Evolutionary conservation across 2,113 vertebrate genomes (phyloP).

Genomic region (Cyrtonyx montezumae): DNA sequence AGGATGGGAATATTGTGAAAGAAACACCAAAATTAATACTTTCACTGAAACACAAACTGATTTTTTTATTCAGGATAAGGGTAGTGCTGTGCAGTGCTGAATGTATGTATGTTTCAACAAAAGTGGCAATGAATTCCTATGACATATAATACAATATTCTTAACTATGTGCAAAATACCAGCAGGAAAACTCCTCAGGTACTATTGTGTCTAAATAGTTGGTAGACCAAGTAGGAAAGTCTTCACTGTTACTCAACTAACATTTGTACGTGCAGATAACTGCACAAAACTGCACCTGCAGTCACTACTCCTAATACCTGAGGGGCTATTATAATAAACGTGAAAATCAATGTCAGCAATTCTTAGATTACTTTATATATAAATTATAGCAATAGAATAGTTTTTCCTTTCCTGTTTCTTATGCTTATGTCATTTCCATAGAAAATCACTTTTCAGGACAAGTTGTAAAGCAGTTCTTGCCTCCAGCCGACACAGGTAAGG

Average conservation of each 20-base stretch:
- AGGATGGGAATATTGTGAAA: neutral
- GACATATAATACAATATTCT: neutral
- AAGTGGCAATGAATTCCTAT: neutral
- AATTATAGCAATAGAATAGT: constrained; percentile 54
- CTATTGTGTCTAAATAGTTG: neutral
- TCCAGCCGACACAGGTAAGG: constrained; percentile 62
- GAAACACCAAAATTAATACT: neutral
- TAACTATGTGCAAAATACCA: neutral
- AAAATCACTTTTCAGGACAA: constrained; percentile 42
- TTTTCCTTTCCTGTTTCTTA: constrained; percentile 38
- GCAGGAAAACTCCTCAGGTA: neutral
- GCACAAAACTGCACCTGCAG: constrained; percentile 1
- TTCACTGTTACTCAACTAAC: constrained; percentile 22
- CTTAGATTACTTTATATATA: constrained; percentile 53
- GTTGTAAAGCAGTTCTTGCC: constrained; percentile 62
- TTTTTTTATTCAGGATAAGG: neutral
- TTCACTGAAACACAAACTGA: neutral
- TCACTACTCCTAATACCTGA: constrained; percentile 17
- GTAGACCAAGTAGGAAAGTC: neutral
- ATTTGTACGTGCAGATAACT: neutral
- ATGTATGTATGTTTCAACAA: neutral
- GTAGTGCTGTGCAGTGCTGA: neutral
- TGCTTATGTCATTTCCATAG: constrained; percentile 20
- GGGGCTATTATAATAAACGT: constrained; percentile 45
- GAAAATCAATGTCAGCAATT: constrained; percentile 57